phyloP scores from a whole-genome alignment of 2,888 invertebrate genomes.

The Lagria hirta region DNA sequence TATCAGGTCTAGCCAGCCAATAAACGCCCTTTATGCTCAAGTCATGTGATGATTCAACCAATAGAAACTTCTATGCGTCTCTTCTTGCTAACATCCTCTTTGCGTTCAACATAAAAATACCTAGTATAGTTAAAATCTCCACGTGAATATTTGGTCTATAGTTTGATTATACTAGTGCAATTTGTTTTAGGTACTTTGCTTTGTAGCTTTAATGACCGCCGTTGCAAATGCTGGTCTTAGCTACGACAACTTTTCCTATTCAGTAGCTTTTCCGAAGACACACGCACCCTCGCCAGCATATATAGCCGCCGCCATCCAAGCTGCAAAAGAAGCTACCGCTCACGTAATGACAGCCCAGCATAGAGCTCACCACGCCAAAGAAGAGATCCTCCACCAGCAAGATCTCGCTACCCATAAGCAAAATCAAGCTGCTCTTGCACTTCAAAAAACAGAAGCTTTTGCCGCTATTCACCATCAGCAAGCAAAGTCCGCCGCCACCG shows the following conservation, averaged over 20 bases:
- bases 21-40: too few relatives aligned
- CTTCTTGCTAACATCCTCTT: too few relatives aligned
- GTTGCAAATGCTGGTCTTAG: too few relatives aligned
- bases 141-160: too few relatives aligned
- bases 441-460: slow-evolving; percentile 62
- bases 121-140: too few relatives aligned
- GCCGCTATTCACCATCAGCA: slow-evolving; percentile 68
- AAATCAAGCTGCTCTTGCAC: slow-evolving; percentile 63
- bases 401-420: slow-evolving; percentile 74
- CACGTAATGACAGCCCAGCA: slow-evolving; percentile 73
- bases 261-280: slow-evolving; percentile 20
- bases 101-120: too few relatives aligned
- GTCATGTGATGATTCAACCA: too few relatives aligned
- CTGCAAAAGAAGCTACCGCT: slow-evolving; percentile 72
- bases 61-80: too few relatives aligned
- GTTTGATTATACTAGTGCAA: too few relatives aligned
- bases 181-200: too few relatives aligned
- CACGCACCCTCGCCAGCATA: slow-evolving; percentile 60
- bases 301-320: slow-evolving; percentile 70
- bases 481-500: slow-evolving; percentile 66
- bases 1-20: too few relatives aligned
- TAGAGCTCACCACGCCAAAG: slow-evolving; percentile 72
- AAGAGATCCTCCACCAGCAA: slow-evolving; percentile 71
- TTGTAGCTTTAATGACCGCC: too few relatives aligned
- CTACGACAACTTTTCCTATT: neutral